Conservation (phyloP, 2,888 invertebrate genomes). For the Tipula lateralis region DNA sequence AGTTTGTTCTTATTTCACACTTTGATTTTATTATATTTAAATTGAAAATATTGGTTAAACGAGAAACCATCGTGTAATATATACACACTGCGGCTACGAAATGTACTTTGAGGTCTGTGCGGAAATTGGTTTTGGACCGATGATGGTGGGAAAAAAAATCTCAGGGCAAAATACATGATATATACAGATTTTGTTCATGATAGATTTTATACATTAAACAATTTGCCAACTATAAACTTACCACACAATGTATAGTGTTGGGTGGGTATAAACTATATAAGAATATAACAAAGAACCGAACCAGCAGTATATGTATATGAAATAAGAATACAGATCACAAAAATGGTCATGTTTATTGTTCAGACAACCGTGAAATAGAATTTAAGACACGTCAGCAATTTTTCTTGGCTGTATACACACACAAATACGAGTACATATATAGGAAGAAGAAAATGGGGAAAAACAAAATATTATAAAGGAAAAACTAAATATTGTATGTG, state of each 20-base stretch:
- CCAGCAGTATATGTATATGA: neutral
- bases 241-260: neutral
- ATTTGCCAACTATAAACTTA: neutral
- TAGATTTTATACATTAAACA: neutral
- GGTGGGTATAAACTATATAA: too few species aligned
- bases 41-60: neutral
- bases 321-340: neutral
- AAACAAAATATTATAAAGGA: neutral
- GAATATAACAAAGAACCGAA: neutral
- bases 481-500: neutral
- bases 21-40: conserved; percentile 1
- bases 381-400: conserved; percentile 25
- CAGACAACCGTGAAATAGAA: conserved; percentile 28
- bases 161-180: neutral
- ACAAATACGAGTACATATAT: too few species aligned
- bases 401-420: too few species aligned
- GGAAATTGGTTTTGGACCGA: neutral
- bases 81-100: neutral
- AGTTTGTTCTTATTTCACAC: neutral
- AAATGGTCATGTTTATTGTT: conserved; percentile 12
- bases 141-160: neutral
- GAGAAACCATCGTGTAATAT: neutral
- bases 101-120: neutral
- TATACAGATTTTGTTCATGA: neutral
- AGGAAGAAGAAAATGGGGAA: neutral